Conservation (phyloP, 2,113 vertebrate genomes). For the Tapirus terrestris region DNA sequence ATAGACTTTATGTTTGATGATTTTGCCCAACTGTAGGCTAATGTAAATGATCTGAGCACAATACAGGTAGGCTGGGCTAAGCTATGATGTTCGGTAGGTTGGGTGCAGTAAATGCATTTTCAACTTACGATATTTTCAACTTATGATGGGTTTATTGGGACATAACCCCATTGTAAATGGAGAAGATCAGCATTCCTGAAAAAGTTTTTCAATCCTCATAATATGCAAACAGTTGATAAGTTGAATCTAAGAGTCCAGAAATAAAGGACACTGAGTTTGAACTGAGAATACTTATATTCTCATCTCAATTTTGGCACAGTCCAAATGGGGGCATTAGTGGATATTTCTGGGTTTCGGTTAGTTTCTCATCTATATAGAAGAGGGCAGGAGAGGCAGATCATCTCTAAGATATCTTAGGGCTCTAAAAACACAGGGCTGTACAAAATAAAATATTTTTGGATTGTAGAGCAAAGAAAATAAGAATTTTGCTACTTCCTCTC, state of each 20-base stretch:
- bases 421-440: neutral
- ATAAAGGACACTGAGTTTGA: neutral
- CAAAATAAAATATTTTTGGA: neutral
- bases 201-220: neutral
- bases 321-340: neutral
- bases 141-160: no score
- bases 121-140: no score
- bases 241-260: neutral
- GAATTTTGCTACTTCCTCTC: neutral
- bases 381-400: neutral
- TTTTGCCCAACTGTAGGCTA: no score
- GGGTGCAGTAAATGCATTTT: no score
- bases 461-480: neutral
- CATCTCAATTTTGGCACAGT: neutral
- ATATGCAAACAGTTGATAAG: neutral
- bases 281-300: neutral
- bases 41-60: no score
- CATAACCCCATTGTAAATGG: no score
- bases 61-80: no score
- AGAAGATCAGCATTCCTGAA: neutral
- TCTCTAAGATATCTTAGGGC: neutral
- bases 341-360: neutral
- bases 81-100: no score
- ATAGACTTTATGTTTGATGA: no score
- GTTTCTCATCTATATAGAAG: neutral